Conservation (phyloP, 2,888 invertebrate genomes). For the Harpagoxenus sublaevis region DNA sequence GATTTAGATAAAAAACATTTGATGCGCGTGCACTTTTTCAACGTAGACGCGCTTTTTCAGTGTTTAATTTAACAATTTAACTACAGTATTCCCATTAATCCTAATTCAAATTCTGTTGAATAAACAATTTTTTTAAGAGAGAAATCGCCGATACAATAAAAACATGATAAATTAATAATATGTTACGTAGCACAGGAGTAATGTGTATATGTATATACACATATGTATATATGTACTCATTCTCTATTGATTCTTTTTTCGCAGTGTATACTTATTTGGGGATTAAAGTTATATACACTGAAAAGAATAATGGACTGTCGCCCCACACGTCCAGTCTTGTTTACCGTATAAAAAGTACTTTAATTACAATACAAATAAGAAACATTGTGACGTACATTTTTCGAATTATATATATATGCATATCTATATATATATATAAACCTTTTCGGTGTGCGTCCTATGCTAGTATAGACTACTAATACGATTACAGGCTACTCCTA, state of each 20-base stretch:
- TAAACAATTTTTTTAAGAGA: neutral
- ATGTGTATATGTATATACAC: neutral
- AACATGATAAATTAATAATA: constrained; percentile 2
- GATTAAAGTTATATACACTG: constrained; percentile 12
- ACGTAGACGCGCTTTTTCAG: neutral
- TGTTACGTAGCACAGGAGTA: neutral
- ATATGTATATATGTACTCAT: neutral
- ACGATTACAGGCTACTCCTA: constrained; percentile 15
- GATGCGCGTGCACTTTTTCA: neutral
- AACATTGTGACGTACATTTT: constrained; percentile 51
- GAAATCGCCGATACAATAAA: neutral
- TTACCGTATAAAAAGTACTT: constrained; percentile 56
- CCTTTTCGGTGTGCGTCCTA: constrained; percentile 24
- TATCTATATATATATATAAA: constrained; percentile 36
- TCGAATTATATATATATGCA: constrained; percentile 16
- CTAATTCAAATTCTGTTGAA: neutral
- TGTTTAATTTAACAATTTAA: neutral
- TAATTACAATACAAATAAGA: constrained; percentile 58
- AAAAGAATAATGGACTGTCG: constrained; percentile 9
- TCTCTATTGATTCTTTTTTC: constrained; percentile 10
- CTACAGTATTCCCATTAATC: neutral
- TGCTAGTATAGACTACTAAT: constrained; percentile 27
- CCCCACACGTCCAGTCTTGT: constrained; percentile 5
- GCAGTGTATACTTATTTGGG: neutral
- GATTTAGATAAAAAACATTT: constrained; percentile 3